Evolutionary conservation across 2,888 invertebrate genomes (phyloP), one percentile per base, ranked within the genome.

Genomic region (Iphiclides podalirius): DNA sequence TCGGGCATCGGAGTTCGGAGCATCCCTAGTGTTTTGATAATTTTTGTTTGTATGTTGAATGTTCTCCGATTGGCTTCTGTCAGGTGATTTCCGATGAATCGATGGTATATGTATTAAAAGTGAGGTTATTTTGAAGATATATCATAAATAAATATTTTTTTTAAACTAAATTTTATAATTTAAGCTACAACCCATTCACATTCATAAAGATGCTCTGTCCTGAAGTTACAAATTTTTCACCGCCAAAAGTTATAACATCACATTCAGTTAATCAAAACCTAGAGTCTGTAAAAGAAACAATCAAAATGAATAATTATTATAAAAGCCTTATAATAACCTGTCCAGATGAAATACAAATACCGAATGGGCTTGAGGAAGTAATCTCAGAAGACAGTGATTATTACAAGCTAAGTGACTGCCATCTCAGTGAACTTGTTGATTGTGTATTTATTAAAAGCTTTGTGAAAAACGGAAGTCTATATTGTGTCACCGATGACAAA

Each of bases 141-240:
- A n/a, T n/a, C n/a, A n/a, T n/a, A n/a, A n/a, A n/a, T n/a, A n/a
- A n/a, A n/a, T n/a, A n/a, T n/a, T n/a, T n/a, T n/a, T n/a, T n/a
- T n/a, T n/a, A n/a, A n/a, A n/a, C n/a, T n/a, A n/a, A n/a, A n/a
- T n/a, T n/a, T n/a, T n/a, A n/a, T n/a, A n/a, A n/a, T n/a, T n/a
- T n/a, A n/a, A n/a, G n/a, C n/a, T n/a, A n/a, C n/a, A n/a, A n/a
- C n/a, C n/a, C n/a, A n/a, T n/a, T n/a, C n/a, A n/a, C n/a, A n/a
- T n/a, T n/a, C n/a, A n/a, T n/a, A 45, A 64, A 54, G 48, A 80
- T 85, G 87, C 55, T 87, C 13, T 77, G 79, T 48, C 87, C 87
- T 14, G 85, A 87, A 70, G 73, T 86, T 14, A 67, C 64, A 46
- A 73, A 79, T 53, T 85, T 86, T 57, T 75, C 80, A 2, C 57